A percentile compares a stretch with the other conserved stretches of the same genome.
Conservation (phyloP, 92 coral and sea anemone genomes). For the Palythoa grandiflora region DNA sequence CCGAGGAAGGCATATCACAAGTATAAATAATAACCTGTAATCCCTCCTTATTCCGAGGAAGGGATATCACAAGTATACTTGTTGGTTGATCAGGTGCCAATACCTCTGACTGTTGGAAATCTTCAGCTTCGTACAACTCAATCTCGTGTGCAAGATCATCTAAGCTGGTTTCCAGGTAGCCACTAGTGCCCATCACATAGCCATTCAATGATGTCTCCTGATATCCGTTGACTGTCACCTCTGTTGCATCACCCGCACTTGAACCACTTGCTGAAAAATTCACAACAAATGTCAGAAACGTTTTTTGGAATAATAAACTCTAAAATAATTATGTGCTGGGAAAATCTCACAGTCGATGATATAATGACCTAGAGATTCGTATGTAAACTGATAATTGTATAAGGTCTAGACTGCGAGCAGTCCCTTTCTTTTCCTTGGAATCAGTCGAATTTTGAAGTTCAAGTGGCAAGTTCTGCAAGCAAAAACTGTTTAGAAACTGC, state of each 20-base stretch:
- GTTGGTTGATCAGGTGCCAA: slow-evolving; percentile 29
- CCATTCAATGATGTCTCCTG: slow-evolving; percentile 55
- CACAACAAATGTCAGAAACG: too few species aligned
- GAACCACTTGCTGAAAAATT: slow-evolving; percentile 32
- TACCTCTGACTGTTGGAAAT: slow-evolving; percentile 38
- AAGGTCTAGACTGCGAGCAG: too few species aligned
- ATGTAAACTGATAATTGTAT: too few species aligned
- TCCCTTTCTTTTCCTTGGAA: too few species aligned
- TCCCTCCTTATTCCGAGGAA: slow-evolving; percentile 21
- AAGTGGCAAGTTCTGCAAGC: too few species aligned
- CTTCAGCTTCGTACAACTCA: slow-evolving; percentile 80
- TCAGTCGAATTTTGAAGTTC: too few species aligned
- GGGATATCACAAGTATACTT: slow-evolving; percentile 42
- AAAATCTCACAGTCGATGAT: too few species aligned
- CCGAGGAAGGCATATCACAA: too few species aligned
- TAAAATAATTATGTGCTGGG: too few species aligned
- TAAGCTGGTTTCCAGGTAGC: slow-evolving; percentile 83
- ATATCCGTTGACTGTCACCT: slow-evolving; percentile 37
- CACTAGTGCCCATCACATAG: slow-evolving; percentile 59
- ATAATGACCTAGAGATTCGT: too few species aligned
- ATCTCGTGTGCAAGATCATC: slow-evolving; percentile 89
- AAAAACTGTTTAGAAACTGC: too few species aligned
- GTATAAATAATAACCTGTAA: slow-evolving; percentile 22
- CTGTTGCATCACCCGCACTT: slow-evolving; percentile 53
- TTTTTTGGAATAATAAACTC: neutral